Evolutionary conservation across 2,113 vertebrate genomes (phyloP).

Genomic region (Neolamprologus cancellatus): DNA sequence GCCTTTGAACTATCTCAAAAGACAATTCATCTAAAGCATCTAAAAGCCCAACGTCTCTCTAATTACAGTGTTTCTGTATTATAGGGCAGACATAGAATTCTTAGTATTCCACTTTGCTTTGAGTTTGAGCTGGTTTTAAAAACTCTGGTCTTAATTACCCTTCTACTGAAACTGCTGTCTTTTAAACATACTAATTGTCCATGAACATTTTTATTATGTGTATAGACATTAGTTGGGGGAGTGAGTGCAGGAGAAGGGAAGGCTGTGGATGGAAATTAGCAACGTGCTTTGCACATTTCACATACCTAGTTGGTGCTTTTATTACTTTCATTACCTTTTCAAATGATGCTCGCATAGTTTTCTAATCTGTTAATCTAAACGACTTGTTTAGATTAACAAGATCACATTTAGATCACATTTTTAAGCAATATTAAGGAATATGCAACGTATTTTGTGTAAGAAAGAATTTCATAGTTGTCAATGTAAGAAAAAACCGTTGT

Average conservation of each 20-base stretch:
- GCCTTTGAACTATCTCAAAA: conserved; percentile 64
- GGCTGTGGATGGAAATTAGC: neutral
- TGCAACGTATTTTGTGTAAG: neutral
- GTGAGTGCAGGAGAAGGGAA: neutral
- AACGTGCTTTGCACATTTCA: neutral
- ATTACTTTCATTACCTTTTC: neutral
- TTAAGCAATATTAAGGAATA: neutral
- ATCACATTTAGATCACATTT: neutral
- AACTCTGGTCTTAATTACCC: conserved; percentile 32
- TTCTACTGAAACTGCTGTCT: conserved; percentile 2
- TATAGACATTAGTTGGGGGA: neutral
- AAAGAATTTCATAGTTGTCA: neutral
- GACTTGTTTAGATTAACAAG: neutral
- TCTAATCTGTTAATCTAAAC: neutral
- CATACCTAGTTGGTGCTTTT: neutral
- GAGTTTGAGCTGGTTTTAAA: conserved; percentile 42
- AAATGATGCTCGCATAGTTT: neutral
- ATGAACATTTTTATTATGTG: neutral
- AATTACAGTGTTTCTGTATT: conserved; percentile 61
- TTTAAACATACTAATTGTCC: conserved; percentile 25
- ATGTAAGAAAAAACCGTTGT: neutral
- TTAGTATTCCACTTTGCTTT: conserved; percentile 34
- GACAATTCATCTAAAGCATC: conserved; percentile 56
- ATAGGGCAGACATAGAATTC: conserved; percentile 49
- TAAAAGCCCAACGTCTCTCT: conserved; percentile 57